Evolutionary conservation across 2,113 vertebrate species (phyloP), one percentile per base, ranked within the genome.

Genomic region (Cromileptes altivelis): DNA sequence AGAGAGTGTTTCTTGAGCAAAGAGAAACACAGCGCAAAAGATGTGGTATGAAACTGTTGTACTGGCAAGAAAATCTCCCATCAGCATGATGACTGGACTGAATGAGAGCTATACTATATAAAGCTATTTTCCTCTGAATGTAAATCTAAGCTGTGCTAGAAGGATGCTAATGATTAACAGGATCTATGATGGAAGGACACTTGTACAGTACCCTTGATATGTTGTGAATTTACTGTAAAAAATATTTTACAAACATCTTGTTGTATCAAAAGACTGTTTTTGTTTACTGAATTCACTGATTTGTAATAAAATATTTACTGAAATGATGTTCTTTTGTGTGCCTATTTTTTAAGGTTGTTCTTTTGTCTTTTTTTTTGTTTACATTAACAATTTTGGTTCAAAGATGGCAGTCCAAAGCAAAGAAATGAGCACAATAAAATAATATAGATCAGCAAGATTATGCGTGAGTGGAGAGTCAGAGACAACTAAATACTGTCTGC

Each of bases 261-360:
- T 13, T 62, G 33, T 62, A 23, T 33, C 0, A 56, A 70, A 71
- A 40, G 0, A 11, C 23, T 85, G 15, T 2, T 68, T 85, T 64
- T 85, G 57, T 85, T 77, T 61, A 64, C 49, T 50, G 17, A 73
- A 81, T 49, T 78, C 4, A 53, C 2, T 30, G 27, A 74, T 91
- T 84, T 85, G 56, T 91, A 92, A 89, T 92, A 85, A 93, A 92
- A 70, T 12, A 17, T 80, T 68, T 69, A 21, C 13, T 40, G 33
- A 61, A 6, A 17, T 50, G 0, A 71, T 33, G 40, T 27, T 14
- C 1, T 64, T 12, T 64, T 75, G 5, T 85, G 3, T 56, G 56
- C 6, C 12, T 56, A 0, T 75, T 74, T 78, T 81, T 71, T 30
- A 21, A 2, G 27, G 4, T 45, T 45, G 11, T 47, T 52, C 6